Evolutionary conservation across 2,888 invertebrate genomes (phyloP), one percentile per base, ranked within the genome.

Genomic region (Drosophila dives): DNA sequence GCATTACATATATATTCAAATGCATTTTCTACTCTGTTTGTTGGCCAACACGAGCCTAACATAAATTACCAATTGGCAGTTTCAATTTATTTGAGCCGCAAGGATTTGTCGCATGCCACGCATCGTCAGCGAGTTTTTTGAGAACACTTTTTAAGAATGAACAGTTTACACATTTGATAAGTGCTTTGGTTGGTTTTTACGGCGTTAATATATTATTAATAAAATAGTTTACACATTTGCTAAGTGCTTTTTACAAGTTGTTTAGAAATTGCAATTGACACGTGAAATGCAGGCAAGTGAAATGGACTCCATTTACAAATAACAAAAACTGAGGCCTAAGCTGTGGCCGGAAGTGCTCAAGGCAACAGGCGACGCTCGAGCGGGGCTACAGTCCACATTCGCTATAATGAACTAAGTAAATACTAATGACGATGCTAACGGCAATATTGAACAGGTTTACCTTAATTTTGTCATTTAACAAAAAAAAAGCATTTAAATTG

Each of bases 281-380:
- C 58, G 58, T 59, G 26, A 53, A 58, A 20, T 12, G 33, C 77
- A 72, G 68, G 73, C 73, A 26, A 73, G 33, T 7, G 12, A 40
- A 48, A 69, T 12, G 8, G 17, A 38, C 33, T 58, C 23, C n/a
- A 26, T 64, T 45, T 58, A 68, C 68, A 23, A 29, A 45, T 12
- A 20, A 20, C 20, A 45, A 36, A 38, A 45, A 34, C 34, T 62
- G 50, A 26, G 49, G 17, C n/a, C 17, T 3, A 42, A 64, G 40
- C 42, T 56, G 38, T 48, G 51, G 50, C 72, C 48, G 45, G 51
- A 62, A 45, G 20, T 58, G 42, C 63, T 62, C 68, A 77, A 73
- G 78, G 78, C 76, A 76, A 77, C 58, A 62, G 64, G 59, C 60
- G 53, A 77, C 68, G 60, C 51, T 60, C 54, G 15, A 49, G 36